phyloP scores from a whole-genome alignment of 2,888 invertebrate genomes.

The Parnassius smintheus region DNA sequence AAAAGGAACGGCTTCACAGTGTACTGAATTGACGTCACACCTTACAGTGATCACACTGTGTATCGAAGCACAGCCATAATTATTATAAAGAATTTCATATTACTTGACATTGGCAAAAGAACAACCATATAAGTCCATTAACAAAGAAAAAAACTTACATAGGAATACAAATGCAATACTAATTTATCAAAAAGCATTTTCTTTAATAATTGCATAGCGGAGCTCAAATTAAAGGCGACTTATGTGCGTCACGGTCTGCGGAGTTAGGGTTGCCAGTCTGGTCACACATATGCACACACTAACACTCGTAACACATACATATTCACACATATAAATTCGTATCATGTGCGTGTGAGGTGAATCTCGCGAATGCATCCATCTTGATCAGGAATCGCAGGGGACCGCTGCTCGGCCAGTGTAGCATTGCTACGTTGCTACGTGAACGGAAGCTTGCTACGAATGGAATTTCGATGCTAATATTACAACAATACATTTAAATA shows the following conservation, averaged over 20 bases:
- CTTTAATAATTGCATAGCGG: conserved; percentile 3
- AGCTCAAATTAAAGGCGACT: conserved; percentile 20
- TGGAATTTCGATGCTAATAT: conserved; percentile 46
- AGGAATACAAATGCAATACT: no score
- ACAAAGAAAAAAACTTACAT: no score
- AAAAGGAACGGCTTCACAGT: no score
- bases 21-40: no score
- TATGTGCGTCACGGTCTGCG: conserved; percentile 14
- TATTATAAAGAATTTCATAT: no score
- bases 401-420: conserved; percentile 39
- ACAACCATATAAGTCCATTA: no score
- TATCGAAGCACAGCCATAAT: no score
- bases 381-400: conserved; percentile 64
- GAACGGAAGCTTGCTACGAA: conserved; percentile 46
- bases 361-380: conserved; percentile 61
- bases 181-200: background rate
- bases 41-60: no score
- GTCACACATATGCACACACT: conserved; percentile 29
- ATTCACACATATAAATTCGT: conserved; percentile 36
- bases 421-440: conserved; percentile 39
- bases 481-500: conserved; percentile 17
- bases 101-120: no score
- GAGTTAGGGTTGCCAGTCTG: conserved; percentile 1
- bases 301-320: no score
- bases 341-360: conserved; percentile 22